Evolutionary conservation across 2,113 vertebrate species (phyloP).

Genomic region (Eulemur rufifrons): DNA sequence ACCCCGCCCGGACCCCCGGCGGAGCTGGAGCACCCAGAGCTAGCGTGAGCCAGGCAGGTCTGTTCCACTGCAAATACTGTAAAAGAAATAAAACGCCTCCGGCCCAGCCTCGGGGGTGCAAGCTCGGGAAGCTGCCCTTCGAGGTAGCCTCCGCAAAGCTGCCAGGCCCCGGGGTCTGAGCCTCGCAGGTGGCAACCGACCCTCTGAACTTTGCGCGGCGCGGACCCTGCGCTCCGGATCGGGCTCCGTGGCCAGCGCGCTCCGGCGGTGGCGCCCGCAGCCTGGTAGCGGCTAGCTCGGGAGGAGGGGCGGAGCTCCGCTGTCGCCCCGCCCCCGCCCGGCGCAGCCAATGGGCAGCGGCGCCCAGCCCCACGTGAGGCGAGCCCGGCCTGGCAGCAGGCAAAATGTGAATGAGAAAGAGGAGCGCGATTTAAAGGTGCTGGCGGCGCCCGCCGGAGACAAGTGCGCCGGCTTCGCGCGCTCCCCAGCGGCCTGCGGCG

Average conservation of each 20-base stretch:
- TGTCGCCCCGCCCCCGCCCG: background rate
- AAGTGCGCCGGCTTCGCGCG: constrained; percentile 61
- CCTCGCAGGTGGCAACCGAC: background rate
- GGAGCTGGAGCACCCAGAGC: background rate
- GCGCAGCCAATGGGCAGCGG: constrained; percentile 73
- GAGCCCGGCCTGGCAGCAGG: constrained; percentile 75
- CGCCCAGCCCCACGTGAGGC: constrained; percentile 73
- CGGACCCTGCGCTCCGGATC: accelerated
- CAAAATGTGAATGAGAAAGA: constrained; percentile 89
- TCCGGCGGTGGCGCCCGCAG: constrained; percentile 8
- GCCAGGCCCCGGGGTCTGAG: background rate
- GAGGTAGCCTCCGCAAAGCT: background rate
- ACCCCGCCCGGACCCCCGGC: background rate
- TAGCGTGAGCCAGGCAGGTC: background rate
- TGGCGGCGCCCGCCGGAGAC: constrained; percentile 75
- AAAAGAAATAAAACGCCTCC: background rate
- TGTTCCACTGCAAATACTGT: background rate
- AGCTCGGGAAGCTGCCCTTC: background rate
- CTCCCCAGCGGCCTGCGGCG: constrained; percentile 50
- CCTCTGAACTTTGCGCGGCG: constrained; percentile 36
- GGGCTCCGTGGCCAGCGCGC: background rate
- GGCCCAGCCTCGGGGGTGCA: background rate
- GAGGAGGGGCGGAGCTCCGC: background rate
- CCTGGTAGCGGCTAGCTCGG: accelerated
- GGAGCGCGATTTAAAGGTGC: constrained; percentile 93